These are phyloP conservation scores for Lampris megalopsis DNA, from an alignment of 2,113 vertebrate genomes.

Conservation along the genomic window DNA sequence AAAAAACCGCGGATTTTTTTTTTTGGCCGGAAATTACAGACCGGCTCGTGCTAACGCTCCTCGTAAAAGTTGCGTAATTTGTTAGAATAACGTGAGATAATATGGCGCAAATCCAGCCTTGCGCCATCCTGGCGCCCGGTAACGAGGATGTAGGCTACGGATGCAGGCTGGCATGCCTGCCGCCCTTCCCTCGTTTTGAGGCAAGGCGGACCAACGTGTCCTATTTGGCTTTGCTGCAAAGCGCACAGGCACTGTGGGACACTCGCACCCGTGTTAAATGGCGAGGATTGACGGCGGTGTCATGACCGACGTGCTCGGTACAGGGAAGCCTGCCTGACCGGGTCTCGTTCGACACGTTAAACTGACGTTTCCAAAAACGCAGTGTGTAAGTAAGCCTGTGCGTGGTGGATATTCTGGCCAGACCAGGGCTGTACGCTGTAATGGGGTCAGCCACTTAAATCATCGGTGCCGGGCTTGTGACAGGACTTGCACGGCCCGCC, in stretches of 20 bases:
- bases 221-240: not conserved
- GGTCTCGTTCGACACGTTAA: too few species aligned
- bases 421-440: constrained; percentile 25
- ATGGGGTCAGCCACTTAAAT: constrained; percentile 38
- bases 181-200: not conserved
- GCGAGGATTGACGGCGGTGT: not conserved
- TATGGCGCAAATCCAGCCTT: too few species aligned
- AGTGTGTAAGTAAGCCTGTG: too few species aligned
- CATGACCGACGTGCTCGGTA: not conserved
- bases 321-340: not conserved
- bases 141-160: not conserved
- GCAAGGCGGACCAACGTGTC: not conserved
- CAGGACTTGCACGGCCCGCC: too few species aligned
- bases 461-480: too few species aligned
- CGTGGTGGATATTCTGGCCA: not conserved
- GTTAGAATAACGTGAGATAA: too few species aligned
- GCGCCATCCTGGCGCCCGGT: too few species aligned
- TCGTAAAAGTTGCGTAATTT: too few species aligned
- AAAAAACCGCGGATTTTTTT: too few species aligned
- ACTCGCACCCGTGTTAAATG: not conserved
- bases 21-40: too few species aligned
- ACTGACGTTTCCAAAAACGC: too few species aligned
- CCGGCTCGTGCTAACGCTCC: too few species aligned
- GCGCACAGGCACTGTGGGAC: not conserved
- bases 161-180: not conserved